Base-by-base conservation (phyloP, 2,888 invertebrate genomes). In the Tenthredo notha region DNA sequence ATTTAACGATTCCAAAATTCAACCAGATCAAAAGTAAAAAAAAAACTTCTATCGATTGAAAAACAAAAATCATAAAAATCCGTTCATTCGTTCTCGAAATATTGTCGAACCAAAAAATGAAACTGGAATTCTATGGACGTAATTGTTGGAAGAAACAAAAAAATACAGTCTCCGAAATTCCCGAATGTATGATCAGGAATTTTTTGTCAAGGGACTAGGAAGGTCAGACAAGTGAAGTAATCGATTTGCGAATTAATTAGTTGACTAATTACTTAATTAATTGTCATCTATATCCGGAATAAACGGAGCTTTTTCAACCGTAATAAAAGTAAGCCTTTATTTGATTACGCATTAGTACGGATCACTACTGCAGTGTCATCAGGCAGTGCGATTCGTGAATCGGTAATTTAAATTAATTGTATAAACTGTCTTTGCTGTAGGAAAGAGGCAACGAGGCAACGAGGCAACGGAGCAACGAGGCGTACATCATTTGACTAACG, bases 401-500 rank as follows among this genome's bases (percentile, higher is more conserved):
- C 85, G 86, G 88, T 92, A 93, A 54, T 77, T 50, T 77, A 77
- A 74, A 93, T 92, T 92, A 93, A 93, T 93, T 92, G 92, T 91
- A 92, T 91, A 91, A 92, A 92, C 92, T 88, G 86, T 80, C 18
- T 54, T 25, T 61, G 21, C 21, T 9, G 29, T 9, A 12, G 18
- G 33, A 54, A 54, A 77, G 43, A 47, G 18, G 50, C 15, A 33
- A 54, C 18, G 40, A 47, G 0, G 40, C 10, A 25, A 54, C 18
- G 40, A 47, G 6, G 21, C 10, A 25, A 37, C n/a, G 67, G 67
- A 25, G 61, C 65, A 88, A 91, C 92, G 90, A 91, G 88, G 90
- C 89, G 91, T 85, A 91, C 89, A 88, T 90, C 90, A 93, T 93
- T 91, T 90, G 89, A 88, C 92, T 93, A 93, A 93, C 93, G 92